Evolutionary conservation across 2,797 vertebrate genomes (phyloP), one percentile per base, ranked within the genome.

Genomic region (Chelon labrosus): DNA sequence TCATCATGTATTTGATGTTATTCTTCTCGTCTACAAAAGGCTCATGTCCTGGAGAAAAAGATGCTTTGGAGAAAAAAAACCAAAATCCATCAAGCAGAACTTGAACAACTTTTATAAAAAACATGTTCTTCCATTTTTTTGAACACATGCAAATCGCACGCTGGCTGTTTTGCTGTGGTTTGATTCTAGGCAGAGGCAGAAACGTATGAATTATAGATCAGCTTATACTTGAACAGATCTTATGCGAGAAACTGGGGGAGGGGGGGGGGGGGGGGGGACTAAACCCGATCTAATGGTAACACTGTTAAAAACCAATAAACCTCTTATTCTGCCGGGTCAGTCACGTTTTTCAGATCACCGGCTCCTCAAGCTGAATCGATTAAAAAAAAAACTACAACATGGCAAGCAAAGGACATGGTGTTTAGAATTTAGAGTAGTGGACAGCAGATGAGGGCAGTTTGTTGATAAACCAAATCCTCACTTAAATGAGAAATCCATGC

Each of bases 401-500:
- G 50, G 62, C 39, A 2, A 42, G 42, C 67, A 56, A 42, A 50
- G 38, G 65, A 61, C 59, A 56, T 10, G 11, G 13, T 72, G 65
- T 74, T 75, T 71, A 59, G 86, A 71, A 27, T 83, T 74, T 66
- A 53, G 73, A 75, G 75, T 47, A 73, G 72, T 7, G 50, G 46
- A 65, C 61, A 75, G 72, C 57, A 59, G 60, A 78, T 31, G 31
- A 31, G 83, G 87, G 74, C 85, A 68, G 86, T 89, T 83, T 84
- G 78, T 65, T 82, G 85, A 79, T 81, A 73, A 85, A 91, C 80
- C 80, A 89, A 93, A 93, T 93, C 91, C 87, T 83, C 77, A 60
- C 77, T 86, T 82, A 85, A 86, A 85, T 75, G 77, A 81, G 77
- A 90, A 89, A 91, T 89, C 84, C 86, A 60, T 7, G 47, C 65